Base-by-base conservation (phyloP, 2,797 vertebrate species). In the Argyrosomus regius region DNA sequence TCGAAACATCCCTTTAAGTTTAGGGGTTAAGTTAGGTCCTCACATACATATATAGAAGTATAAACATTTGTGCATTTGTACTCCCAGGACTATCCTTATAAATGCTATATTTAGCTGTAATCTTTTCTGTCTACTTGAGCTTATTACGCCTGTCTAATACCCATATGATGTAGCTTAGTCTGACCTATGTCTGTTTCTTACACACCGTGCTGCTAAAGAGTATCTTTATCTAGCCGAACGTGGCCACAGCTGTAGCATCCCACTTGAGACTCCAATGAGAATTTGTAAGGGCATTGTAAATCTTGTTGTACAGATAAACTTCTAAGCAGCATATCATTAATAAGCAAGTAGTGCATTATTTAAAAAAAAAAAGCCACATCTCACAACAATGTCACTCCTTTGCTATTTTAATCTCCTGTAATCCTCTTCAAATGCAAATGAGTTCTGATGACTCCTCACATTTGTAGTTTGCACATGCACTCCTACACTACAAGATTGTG, bases 81-180 rank as follows among this genome's bases (percentile, higher is more conserved):
- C 46, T 41, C 28, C n/a, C 10, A 8, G 24, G 77, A 84, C 89
- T 84, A 88, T 83, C 61, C 75, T 48, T 56, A 48, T 76, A 81
- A 83, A 54, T 62, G 39, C 17, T 61, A 22, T 45, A 53, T 79
- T 84, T 54, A 81, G 72, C 67, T 73, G 65, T 77, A 83, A 75
- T 80, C 85, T 75, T 53, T 77, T 39, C 28, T 62, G 68, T 81
- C 58, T 57, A 35, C 58, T 3, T 41, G 63, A 22, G 49, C 26
- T 52, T 74, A 50, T 22, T 60, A 62, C 11, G 66, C n/a, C 50
- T 28, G 57, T 80, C 59, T 69, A 57, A 74, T 46, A 46, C n/a
- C 68, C 24, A 77, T 67, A 60, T 53, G 31, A 62, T 9, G 39
- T 6, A 59, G 64, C 75, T 64, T 68, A 65, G 65, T 81, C 48